Evolutionary conservation across 2,797 vertebrate genomes (phyloP).

Genomic region (Anguilla obscura): DNA sequence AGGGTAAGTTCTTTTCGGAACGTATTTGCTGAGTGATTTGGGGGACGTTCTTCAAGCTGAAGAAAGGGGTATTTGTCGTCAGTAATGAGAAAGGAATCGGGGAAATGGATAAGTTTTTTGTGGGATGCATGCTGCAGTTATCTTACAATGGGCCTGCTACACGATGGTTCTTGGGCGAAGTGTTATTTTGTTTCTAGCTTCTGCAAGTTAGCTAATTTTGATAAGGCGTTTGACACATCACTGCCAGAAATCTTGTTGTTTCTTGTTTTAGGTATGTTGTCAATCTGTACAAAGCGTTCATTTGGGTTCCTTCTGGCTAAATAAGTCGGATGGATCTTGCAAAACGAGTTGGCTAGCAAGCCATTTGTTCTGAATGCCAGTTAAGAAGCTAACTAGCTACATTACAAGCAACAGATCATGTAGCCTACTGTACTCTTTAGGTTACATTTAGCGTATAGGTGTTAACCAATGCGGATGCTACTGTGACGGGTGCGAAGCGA

Average conservation of each 20-base stretch:
- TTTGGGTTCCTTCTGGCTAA: neutral
- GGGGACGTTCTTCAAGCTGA: neutral
- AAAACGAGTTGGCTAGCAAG: neutral
- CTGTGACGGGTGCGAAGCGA: neutral
- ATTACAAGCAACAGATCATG: neutral
- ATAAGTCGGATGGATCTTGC: neutral
- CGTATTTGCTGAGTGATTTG: neutral
- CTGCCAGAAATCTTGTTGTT: neutral
- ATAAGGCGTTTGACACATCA: constrained; percentile 42
- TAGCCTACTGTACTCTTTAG: neutral
- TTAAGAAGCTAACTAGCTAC: neutral
- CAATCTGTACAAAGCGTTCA: neutral
- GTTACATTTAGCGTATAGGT: neutral
- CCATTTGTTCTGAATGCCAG: neutral
- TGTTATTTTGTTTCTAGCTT: constrained; percentile 27
- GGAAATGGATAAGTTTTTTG: neutral
- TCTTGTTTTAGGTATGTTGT: neutral
- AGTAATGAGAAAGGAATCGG: neutral
- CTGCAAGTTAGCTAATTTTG: constrained; percentile 51
- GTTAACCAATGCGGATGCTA: neutral
- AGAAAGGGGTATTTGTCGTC: neutral
- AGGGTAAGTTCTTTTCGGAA: neutral
- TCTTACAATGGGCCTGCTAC: neutral
- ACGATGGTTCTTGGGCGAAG: neutral
- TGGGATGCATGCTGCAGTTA: neutral